A percentile compares a stretch with the other conserved stretches of the same genome.
Evolutionary conservation across 2,888 invertebrate genomes (phyloP).

Genomic region (Diaprepes abbreviatus): DNA sequence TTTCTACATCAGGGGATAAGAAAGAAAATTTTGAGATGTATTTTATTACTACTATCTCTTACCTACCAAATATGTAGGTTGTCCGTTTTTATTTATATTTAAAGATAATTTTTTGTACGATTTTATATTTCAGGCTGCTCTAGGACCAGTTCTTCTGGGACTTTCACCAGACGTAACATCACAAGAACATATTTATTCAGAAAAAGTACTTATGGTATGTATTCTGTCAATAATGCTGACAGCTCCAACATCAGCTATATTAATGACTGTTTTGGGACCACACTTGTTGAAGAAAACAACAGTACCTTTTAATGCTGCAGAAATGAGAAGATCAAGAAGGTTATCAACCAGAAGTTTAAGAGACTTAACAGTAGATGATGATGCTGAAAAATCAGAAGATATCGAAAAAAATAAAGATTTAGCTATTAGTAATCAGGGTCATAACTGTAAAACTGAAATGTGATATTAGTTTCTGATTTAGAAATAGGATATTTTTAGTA

Average conservation of each 20-base stretch:
- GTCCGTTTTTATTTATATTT: too few species aligned
- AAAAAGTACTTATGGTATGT: slow-evolving; percentile 81
- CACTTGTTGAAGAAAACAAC: slow-evolving; percentile 36
- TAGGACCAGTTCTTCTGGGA: slow-evolving; percentile 84
- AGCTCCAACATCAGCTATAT: slow-evolving; percentile 85
- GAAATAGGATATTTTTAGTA: not conserved
- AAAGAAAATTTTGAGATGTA: too few species aligned
- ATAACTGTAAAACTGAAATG: slow-evolving; percentile 20
- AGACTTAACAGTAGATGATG: slow-evolving; percentile 33
- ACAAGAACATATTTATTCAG: slow-evolving; percentile 73
- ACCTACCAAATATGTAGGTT: too few species aligned
- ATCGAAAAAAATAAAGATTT: slow-evolving; percentile 11
- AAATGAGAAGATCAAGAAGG: slow-evolving; percentile 23
- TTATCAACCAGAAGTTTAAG: slow-evolving; percentile 39
- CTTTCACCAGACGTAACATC: slow-evolving; percentile 65
- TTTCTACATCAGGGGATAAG: too few species aligned
- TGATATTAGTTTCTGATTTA: slow-evolving; percentile 27
- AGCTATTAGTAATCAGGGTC: slow-evolving; percentile 8
- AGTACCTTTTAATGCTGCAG: slow-evolving; percentile 24
- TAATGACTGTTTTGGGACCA: slow-evolving; percentile 76
- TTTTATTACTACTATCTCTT: too few species aligned
- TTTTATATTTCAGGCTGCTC: slow-evolving; percentile 75
- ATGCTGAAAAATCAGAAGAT: not conserved
- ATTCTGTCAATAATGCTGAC: slow-evolving; percentile 88
- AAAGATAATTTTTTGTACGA: too few species aligned